Percentiles rank a stretch among this genome's conserved stretches.
Conservation (phyloP, 2,113 vertebrate species). For the Peromyscus maniculatus region DNA sequence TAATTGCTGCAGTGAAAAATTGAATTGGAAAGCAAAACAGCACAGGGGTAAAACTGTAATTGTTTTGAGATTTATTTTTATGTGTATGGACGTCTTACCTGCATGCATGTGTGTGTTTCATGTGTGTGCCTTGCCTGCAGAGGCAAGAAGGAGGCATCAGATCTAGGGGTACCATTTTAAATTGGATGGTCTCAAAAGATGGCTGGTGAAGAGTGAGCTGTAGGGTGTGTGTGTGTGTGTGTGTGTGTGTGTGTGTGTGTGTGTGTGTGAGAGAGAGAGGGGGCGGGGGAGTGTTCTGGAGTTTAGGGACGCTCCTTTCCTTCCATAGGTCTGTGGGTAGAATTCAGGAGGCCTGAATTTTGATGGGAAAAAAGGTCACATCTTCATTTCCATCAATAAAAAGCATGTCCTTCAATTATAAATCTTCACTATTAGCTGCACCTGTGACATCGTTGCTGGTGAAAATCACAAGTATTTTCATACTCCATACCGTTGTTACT, state of each 20-base stretch:
- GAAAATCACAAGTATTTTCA: constrained; percentile 72
- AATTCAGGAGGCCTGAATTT: background rate
- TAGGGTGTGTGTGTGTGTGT: background rate
- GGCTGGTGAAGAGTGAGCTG: background rate
- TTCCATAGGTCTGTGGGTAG: background rate
- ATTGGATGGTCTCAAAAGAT: background rate
- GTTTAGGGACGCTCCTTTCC: background rate
- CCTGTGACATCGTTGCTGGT: constrained; percentile 40
- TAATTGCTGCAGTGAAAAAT: background rate
- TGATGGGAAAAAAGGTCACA: background rate
- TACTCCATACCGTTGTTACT: constrained; percentile 16
- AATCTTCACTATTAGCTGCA: constrained; percentile 29
- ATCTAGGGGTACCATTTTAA: background rate
- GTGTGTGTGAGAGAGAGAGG: too few species aligned
- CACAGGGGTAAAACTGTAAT: background rate
- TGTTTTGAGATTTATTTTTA: background rate
- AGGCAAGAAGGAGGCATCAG: background rate
- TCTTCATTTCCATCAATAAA: constrained; percentile 59
- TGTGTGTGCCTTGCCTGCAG: background rate
- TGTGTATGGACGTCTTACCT: background rate
- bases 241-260: background rate
- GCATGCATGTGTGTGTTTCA: background rate
- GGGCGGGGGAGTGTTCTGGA: background rate
- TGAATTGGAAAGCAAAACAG: constrained; percentile 5
- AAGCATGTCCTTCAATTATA: constrained; percentile 51